A percentile compares a stretch with the other conserved stretches of the same genome.
These are phyloP conservation scores for Rhagonycha lutea DNA, from an alignment of 2,888 invertebrate species.

Conservation along the genomic window DNA sequence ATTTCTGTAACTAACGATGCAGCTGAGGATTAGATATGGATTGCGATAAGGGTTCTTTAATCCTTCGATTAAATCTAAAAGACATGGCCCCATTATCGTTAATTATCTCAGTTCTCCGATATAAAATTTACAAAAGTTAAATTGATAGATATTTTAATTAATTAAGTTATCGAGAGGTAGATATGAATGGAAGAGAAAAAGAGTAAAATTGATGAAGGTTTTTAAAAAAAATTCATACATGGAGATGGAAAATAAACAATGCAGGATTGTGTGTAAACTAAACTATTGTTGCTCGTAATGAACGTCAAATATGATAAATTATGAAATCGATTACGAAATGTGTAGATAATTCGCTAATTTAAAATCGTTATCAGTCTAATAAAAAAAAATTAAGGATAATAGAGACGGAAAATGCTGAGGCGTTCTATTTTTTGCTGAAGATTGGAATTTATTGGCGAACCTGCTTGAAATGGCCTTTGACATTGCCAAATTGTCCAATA, in stretches of 20 bases:
- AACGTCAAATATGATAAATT: neutral
- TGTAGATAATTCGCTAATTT: slow-evolving; percentile 4
- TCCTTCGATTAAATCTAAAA: slow-evolving; percentile 39
- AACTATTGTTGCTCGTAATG: neutral
- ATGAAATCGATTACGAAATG: neutral
- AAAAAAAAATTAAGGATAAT: slow-evolving; percentile 24
- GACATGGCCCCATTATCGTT: slow-evolving; percentile 37
- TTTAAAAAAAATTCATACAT: too few relatives aligned
- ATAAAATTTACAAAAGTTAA: slow-evolving; percentile 11
- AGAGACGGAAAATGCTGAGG: slow-evolving; percentile 22
- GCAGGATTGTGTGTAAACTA: too few relatives aligned
- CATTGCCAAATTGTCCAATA: slow-evolving; percentile 29
- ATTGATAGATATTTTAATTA: slow-evolving; percentile 9
- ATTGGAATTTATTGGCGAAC: slow-evolving; percentile 26
- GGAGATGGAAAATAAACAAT: too few relatives aligned
- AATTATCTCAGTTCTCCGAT: slow-evolving; percentile 33
- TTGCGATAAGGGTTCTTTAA: slow-evolving; percentile 45
- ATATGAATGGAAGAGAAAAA: neutral
- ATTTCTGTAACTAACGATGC: slow-evolving; percentile 44
- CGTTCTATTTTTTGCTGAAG: slow-evolving; percentile 29
- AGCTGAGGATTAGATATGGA: slow-evolving; percentile 42
- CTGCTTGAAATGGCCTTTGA: slow-evolving; percentile 28
- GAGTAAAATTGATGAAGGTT: neutral
- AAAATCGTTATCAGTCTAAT: slow-evolving; percentile 10
- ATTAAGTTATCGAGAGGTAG: neutral